Evolutionary conservation across 53 echinoderm and acorn worm species (phyloP), one percentile per base, ranked within the genome.

Genomic region (Zoroaster sp.): DNA sequence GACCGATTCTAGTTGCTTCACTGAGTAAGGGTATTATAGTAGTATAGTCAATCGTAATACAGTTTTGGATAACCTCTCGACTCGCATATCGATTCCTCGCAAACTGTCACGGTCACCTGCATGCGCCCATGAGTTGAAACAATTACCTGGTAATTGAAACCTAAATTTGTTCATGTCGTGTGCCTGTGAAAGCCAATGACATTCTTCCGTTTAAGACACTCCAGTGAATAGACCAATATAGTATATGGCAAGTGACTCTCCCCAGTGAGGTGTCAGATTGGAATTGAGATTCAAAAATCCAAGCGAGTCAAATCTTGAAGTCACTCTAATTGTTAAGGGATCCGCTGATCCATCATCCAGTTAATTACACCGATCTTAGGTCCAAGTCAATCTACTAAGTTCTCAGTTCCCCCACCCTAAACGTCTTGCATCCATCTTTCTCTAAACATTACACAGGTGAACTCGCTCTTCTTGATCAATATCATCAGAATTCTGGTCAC

Each of bases 401-500:
- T 63, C 54, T 49, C 38, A 23, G 28, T 45, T 30, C 31, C 13
- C 3, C 51, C 37, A 0, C 32, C 35, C 4, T 69, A 20, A 20
- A 63, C 11, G 45, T 12, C 7, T 17, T 63, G 65, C 65, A 20
- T 63, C 25, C 65, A n/a, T 65, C 40, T 41, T 23, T 47, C n/a
- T 53, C 41, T 77, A 20, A 70, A 67, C 46, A 23, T 17, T 35
- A 35, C 49, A 18, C 86, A 97, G 97, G 88, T 95, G 31, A 97
- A 97, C 73, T 83, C 95, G 18, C 28, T 95, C 3, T 95, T 97
- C 59, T 74, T 97, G 55, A 97, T 97, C 83, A 95, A 95, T 78
- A 97, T 97, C 36, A 88, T 97, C 13, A 59, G 93, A 33, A 97
- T 97, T 44, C 83, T 97, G 73, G 93, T 97, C 55, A 97, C 97